Percentiles rank a stretch among this genome's conserved stretches.
Conservation (phyloP, 2,888 invertebrate genomes). For the Andrena fulva region DNA sequence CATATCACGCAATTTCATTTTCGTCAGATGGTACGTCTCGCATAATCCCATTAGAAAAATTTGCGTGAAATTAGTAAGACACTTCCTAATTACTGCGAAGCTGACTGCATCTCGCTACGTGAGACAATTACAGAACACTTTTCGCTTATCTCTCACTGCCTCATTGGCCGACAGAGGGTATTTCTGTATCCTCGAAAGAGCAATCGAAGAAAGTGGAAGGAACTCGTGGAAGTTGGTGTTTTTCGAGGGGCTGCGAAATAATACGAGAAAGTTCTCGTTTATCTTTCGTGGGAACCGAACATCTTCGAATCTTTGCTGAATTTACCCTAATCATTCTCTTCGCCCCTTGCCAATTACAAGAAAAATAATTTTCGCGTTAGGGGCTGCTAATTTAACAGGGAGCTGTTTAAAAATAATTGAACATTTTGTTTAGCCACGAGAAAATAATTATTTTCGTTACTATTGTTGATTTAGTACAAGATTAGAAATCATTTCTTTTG, state of each 20-base stretch:
- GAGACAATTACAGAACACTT: background rate
- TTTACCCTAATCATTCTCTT: slow-evolving; percentile 30
- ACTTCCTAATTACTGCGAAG: too few species aligned
- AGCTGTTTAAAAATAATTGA: background rate
- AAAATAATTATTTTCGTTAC: background rate
- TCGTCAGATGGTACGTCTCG: too few species aligned
- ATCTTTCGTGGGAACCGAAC: slow-evolving; percentile 14
- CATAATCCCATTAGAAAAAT: too few species aligned
- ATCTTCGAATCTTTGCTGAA: slow-evolving; percentile 28
- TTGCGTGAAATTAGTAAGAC: too few species aligned
- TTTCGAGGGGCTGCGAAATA: slow-evolving; percentile 19
- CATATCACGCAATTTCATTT: too few species aligned
- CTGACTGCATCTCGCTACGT: too few species aligned
- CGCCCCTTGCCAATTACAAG: background rate
- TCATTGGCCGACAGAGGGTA: background rate
- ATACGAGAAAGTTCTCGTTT: slow-evolving; percentile 31
- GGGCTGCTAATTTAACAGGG: background rate
- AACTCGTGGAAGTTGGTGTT: background rate
- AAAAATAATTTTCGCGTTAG: slow-evolving; percentile 28
- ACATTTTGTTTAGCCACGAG: background rate
- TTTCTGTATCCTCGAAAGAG: slow-evolving; percentile 7
- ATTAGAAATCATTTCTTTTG: too few species aligned
- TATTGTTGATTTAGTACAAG: background rate
- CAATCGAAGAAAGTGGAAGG: slow-evolving; percentile 9
- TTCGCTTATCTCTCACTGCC: background rate